Base-by-base conservation (phyloP, 2,113 vertebrate species). In the Oncorhynchus clarkii region DNA sequence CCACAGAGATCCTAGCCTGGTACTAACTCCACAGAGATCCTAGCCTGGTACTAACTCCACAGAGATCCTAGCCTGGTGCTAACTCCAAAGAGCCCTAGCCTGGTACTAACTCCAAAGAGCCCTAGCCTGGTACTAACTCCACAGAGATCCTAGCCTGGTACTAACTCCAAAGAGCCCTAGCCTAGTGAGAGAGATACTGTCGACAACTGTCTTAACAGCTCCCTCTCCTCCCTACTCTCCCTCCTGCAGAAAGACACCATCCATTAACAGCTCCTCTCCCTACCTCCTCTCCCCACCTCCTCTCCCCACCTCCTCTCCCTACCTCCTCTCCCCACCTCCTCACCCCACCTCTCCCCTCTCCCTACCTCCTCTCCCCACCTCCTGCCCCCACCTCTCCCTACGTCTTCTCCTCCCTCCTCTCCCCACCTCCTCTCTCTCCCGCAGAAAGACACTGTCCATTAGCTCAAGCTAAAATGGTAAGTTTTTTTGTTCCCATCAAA, bases 371-470 rank as follows among this genome's bases (percentile, higher is more conserved):
- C 22, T 20, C 62, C 62, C 9, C 7, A 20, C 62, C 9, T 20
- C 29, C 29, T 11, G 16, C 1, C 16, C 16, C 14, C 26, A 29
- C 1, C 57, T 18, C 57, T 2, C 34, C 5, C 31, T 5, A 31
- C 5, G 1, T 34, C 34, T 8, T 39, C 7, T 39, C 34, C 12
- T 20, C 64, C 13, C 59, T 20, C 29, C 54, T 16, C 54, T 5
- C 31, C 4, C 31, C 31, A 31, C 5, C 31, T 7, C 34, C 34
- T 34, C 5, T 34, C 34, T 6, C 29, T 29, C 13, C 16, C 5
- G 66, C 27, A 73, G 62, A 70, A 13, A 74, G 71, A 65, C 66
- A 73, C 27, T 67, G 57, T 65, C n/a, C 20, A 22, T 60, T 22
- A 60, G 20, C 20, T 7, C 9, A n/a, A 22, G 57, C 57, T 11